phyloP scores from a whole-genome alignment of 2,113 vertebrate species.

The Otolemur garnettii region DNA sequence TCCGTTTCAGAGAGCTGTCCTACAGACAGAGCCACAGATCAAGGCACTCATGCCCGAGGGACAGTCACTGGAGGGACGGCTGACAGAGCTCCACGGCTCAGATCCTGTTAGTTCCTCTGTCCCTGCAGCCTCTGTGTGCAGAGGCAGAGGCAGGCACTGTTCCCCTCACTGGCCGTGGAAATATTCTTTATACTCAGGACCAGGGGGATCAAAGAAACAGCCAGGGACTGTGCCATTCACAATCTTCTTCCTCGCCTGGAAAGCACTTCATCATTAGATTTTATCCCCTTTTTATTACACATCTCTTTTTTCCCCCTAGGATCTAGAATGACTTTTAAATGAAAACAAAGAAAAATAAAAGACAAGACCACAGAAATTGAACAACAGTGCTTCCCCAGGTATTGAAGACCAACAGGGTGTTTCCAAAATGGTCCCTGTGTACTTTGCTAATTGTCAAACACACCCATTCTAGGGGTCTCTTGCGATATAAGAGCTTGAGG shows the following conservation, averaged over 20 bases:
- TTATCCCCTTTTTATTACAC: constrained; percentile 60
- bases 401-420: not conserved
- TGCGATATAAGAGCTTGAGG: not conserved
- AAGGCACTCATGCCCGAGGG: not conserved
- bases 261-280: constrained; percentile 2
- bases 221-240: not conserved
- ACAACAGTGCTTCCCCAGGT: not conserved
- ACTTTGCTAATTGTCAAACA: not conserved
- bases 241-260: not conserved
- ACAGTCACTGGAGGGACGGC: not conserved
- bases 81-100: not conserved
- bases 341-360: not conserved
- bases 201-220: not conserved
- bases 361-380: not conserved
- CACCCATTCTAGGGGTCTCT: not conserved
- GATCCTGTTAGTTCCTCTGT: not conserved
- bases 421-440: not conserved
- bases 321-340: constrained; percentile 52
- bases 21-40: not conserved
- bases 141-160: not conserved
- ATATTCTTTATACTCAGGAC: not conserved
- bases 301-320: not conserved
- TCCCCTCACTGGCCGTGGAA: not conserved
- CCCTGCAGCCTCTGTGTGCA: not conserved
- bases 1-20: not conserved